Base-by-base conservation (phyloP, 2,797 vertebrate genomes). In the Myotis daubentonii region DNA sequence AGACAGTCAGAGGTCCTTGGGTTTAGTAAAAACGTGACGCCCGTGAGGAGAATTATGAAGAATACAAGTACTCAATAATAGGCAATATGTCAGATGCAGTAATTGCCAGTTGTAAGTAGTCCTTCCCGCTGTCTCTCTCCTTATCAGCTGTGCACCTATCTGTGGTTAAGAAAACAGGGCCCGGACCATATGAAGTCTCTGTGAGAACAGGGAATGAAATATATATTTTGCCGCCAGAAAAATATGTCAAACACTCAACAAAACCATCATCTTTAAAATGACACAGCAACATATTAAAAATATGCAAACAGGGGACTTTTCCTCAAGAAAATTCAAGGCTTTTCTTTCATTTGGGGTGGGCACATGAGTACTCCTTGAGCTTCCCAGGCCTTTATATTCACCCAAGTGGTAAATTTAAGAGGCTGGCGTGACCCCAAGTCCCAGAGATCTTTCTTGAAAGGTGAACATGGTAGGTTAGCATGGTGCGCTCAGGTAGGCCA, bases 21-120 rank as follows among this genome's bases (percentile, higher is more conserved):
- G 86, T 79, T 92, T 94, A 94, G 85, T 95, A 49, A 96, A 95
- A 96, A 95, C 93, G 79, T 92, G 90, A 96, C 92, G 84, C 38
- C 68, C 55, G 9, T 74, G 36, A 93, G 66, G 36, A 53, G 84
- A 95, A 91, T 81, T 88, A 87, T 30, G 65, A 93, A 95, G 89
- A 91, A 91, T 84, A 94, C 81, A 93, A 93, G 92, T 74, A 81
- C 72, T 84, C 47, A 41, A 87, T 82, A 93, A 87, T 80, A 80
- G 71, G 84, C 76, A 72, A 65, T 91, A 84, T 72, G 81, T 95
- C 87, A 93, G 81, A 72, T 16, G 28, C 72, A 81, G 41, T 85
- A 49, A 87, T 83, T 86, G 75, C 66, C 57, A 19, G 17, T 86
- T 96, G 78, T 81, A 87, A 94, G 87, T 15, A 57, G 25, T 33